Evolutionary conservation across 2,797 vertebrate genomes (phyloP).

Genomic region (Thalassophryne amazonica): DNA sequence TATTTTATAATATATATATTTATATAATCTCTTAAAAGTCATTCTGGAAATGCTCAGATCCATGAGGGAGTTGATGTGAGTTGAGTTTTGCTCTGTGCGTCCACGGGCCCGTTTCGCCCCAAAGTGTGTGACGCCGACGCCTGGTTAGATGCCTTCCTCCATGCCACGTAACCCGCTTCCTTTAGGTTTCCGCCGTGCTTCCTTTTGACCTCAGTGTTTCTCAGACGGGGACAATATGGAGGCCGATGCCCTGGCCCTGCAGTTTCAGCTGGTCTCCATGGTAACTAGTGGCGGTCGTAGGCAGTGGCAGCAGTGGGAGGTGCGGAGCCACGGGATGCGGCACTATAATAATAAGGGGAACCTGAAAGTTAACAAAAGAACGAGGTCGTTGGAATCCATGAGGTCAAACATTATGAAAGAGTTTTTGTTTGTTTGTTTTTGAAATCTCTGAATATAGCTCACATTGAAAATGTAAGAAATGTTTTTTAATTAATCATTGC

Average conservation of each 20-base stretch:
- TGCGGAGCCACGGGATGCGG: conserved; percentile 99
- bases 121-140: conserved; percentile 47
- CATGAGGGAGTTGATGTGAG: conserved; percentile 58
- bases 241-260: conserved; percentile 93
- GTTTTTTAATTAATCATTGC: too few species aligned
- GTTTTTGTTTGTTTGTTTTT: too few species aligned
- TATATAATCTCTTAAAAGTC: conserved; percentile 86
- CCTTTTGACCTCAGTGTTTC: conserved; percentile 80
- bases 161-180: conserved; percentile 52
- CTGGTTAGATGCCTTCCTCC: conserved; percentile 57
- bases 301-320: conserved; percentile 99
- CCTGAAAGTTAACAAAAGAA: conserved; percentile 99
- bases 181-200: conserved; percentile 73
- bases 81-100: conserved; percentile 53
- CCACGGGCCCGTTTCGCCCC: conserved; percentile 39
- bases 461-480: too few species aligned
- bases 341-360: conserved; percentile 99
- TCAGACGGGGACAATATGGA: conserved; percentile 96
- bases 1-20: conserved; percentile 86
- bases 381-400: conserved; percentile 95
- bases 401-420: conserved; percentile 72
- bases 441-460: too few species aligned
- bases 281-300: conserved; percentile 99
- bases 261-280: conserved; percentile 97
- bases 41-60: conserved; percentile 79